A percentile compares a stretch with the other conserved stretches of the same genome.
phyloP scores from a whole-genome alignment of 2,113 vertebrate genomes.

The Aptenodytes forsteri region DNA sequence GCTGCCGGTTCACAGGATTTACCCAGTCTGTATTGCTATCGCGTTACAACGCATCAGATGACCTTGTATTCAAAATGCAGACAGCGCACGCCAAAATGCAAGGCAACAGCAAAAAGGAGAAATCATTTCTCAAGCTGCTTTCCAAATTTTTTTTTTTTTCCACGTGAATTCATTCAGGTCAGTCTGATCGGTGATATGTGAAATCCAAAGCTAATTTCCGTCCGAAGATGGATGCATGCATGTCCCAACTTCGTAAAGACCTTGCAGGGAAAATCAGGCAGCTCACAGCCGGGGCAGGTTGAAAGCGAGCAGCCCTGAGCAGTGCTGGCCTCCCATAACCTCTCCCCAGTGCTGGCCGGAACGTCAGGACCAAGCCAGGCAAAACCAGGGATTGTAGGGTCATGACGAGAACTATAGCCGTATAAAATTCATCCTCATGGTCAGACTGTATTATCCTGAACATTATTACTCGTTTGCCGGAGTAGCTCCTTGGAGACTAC shows the following conservation, averaged over 20 bases:
- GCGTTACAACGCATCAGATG: not conserved
- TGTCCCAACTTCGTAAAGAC: not conserved
- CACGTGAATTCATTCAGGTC: not conserved
- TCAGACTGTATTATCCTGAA: not conserved
- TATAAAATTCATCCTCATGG: not conserved
- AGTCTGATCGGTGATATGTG: not conserved
- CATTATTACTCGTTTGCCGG: not conserved
- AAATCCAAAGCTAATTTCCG: not conserved
- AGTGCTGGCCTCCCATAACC: not conserved
- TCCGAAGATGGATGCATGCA: not conserved
- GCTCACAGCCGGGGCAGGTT: not conserved
- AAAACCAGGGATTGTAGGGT: not conserved
- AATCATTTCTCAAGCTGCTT: slow-evolving; percentile 43
- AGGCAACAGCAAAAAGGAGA: not conserved
- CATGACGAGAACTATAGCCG: not conserved
- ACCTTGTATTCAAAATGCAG: not conserved
- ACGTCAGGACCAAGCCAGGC: fast-evolving
- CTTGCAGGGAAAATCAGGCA: not conserved
- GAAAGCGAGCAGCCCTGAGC: not conserved
- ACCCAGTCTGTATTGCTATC: slow-evolving; percentile 9
- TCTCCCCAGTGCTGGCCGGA: not conserved
- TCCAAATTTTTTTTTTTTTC: not conserved
- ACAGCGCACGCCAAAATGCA: not conserved
- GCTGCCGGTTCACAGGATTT: slow-evolving; percentile 52
- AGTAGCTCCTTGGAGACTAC: not conserved